phyloP scores from a whole-genome alignment of 53 echinoderm and acorn worm genomes.

The Holothuria scabra region DNA sequence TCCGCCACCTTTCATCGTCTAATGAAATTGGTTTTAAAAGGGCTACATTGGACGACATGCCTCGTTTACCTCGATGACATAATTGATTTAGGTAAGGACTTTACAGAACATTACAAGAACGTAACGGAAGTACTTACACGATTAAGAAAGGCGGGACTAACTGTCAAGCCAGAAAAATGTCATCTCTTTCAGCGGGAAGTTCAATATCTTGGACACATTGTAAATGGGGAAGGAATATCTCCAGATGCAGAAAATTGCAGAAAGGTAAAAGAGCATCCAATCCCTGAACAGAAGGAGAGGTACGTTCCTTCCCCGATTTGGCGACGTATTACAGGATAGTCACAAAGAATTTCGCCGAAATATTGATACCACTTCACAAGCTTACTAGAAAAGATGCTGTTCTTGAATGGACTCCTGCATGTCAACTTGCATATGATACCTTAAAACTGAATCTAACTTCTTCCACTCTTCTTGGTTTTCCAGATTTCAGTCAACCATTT shows the following conservation, averaged over 20 bases:
- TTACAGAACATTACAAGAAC: slow-evolving; percentile 59
- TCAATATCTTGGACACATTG: slow-evolving; percentile 27
- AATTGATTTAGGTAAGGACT: slow-evolving; percentile 55
- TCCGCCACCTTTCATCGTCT: slow-evolving; percentile 65
- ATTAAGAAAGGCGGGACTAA: slow-evolving; percentile 9
- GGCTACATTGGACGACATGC: slow-evolving; percentile 60
- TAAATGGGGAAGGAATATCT: slow-evolving; percentile 42
- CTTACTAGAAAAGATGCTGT: slow-evolving; percentile 57
- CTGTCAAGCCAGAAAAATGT: slow-evolving; percentile 38
- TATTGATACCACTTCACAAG: slow-evolving; percentile 54
- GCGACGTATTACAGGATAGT: slow-evolving; percentile 69
- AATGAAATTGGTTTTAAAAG: slow-evolving; percentile 59
- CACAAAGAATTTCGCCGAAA: slow-evolving; percentile 52
- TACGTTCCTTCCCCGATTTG: slow-evolving; percentile 59
- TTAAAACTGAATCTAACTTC: too few relatives aligned
- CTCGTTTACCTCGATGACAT: slow-evolving; percentile 68
- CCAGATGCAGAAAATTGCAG: slow-evolving; percentile 64
- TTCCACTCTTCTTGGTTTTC: slow-evolving; percentile 56
- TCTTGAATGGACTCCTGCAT: slow-evolving; percentile 63
- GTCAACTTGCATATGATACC: slow-evolving; percentile 58
- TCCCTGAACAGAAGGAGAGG: slow-evolving; percentile 42
- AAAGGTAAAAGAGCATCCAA: slow-evolving; percentile 50
- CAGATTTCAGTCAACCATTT: slow-evolving; percentile 50
- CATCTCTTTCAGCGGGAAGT: slow-evolving; percentile 49
- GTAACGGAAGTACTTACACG: slow-evolving; percentile 51